Evolutionary conservation across 2,888 invertebrate genomes (phyloP).

Genomic region (Thalpophila matura): DNA sequence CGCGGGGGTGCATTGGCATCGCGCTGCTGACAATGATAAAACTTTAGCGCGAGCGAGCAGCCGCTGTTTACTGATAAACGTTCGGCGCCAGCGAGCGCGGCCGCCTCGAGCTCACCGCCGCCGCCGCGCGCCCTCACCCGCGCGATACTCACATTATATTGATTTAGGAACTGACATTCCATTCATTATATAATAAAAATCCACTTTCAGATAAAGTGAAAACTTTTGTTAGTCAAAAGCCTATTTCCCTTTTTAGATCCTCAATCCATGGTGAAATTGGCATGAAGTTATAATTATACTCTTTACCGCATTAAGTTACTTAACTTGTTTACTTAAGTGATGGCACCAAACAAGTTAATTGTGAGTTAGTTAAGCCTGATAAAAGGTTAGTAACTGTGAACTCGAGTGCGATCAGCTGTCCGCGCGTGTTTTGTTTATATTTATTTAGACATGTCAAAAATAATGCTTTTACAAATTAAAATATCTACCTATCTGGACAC

Average conservation of each 20-base stretch:
- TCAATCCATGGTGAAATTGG: neutral
- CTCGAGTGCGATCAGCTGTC: no score
- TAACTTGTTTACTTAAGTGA: neutral
- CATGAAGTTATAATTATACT: no score
- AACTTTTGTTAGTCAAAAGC: neutral
- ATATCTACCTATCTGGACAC: no score
- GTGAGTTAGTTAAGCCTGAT: no score
- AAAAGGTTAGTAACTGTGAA: no score
- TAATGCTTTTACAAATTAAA: no score
- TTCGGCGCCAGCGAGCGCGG: neutral
- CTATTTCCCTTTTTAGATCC: neutral
- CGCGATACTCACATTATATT: neutral
- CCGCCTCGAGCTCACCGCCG: no score
- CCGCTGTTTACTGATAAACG: conserved; percentile 11
- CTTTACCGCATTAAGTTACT: neutral
- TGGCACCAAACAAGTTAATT: neutral
- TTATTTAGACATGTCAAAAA: no score
- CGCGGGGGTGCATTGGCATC: neutral
- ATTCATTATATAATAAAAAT: neutral
- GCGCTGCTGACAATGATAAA: neutral
- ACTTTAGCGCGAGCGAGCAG: neutral
- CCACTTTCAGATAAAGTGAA: neutral
- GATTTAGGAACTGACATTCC: neutral
- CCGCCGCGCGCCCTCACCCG: no score
- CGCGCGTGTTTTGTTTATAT: no score